Base-by-base conservation (phyloP, 1,140 invertebrate genomes). In the Holotrichia oblita region DNA sequence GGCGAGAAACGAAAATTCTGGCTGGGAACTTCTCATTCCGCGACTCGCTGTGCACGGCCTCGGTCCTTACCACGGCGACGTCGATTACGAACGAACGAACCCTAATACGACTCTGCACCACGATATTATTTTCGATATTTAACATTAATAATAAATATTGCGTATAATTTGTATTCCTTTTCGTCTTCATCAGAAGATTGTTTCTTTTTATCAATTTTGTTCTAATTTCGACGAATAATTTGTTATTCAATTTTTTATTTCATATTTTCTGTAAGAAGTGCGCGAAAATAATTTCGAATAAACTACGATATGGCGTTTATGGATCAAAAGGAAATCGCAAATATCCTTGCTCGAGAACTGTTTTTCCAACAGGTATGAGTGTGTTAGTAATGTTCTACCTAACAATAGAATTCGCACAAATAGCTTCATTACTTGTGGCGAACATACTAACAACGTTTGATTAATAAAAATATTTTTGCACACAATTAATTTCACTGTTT, bases 311-410 rank as follows among this genome's bases (percentile, higher is more conserved):
- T 86, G 85, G 85, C 84, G 76, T 85, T 82, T 86, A 92, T 94
- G 88, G 93, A 94, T 89, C 91, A 93, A 82, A 90, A 92, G 88
- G 93, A 94, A 89, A 92, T 94, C 86, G 92, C 93, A 79, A 93
- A 91, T 87, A 92, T 94, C 87, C 90, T 94, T 82, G 93, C 93
- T 83, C 93, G 92, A 86, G 93, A 94, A 89, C 89, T 94, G 86
- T 93, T 93, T 87, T 93, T 92, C 88, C 93, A 94, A 73, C 85
- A 86, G 85, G 85, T 86, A 81, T 48, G 14, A 61, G 3, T n/a
- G n/a, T n/a, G n/a, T n/a, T n/a, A n/a, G n/a, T n/a, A n/a, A 48
- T 48, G 12, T 3, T n/a, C n/a, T 48, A 10, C 12, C 12, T 48
- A 10, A 48, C 42, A 2, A 48, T 48, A 48, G n/a, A 48, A 48